Conservation (phyloP, 2,797 vertebrate species). For the Enteromius unitaeniatus region DNA sequence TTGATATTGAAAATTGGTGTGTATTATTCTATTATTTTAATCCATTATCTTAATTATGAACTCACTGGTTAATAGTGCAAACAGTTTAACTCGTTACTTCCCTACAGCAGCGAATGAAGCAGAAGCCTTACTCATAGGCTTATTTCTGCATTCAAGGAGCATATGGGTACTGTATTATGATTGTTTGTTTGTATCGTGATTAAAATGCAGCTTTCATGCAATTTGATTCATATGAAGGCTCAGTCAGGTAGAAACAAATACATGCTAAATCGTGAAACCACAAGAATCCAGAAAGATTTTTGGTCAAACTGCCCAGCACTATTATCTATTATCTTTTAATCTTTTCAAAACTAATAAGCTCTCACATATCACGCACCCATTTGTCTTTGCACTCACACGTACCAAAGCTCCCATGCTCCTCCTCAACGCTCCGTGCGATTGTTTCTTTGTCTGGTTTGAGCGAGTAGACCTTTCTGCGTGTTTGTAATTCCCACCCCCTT, state of each 20-base stretch:
- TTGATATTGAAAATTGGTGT: neutral
- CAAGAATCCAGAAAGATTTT: neutral
- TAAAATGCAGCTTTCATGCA: too few species aligned
- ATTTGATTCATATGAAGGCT: too few species aligned
- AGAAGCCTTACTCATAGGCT: too few species aligned
- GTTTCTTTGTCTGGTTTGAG: slow-evolving; percentile 1
- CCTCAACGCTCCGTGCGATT: neutral
- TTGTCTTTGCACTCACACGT: neutral
- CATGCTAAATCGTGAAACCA: neutral
- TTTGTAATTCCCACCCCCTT: slow-evolving; percentile 77
- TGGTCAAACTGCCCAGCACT: neutral
- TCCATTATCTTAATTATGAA: neutral
- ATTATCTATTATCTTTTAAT: neutral
- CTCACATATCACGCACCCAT: neutral
- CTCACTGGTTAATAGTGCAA: neutral
- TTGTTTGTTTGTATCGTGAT: too few species aligned
- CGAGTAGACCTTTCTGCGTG: slow-evolving; percentile 73
- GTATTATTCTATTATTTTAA: neutral
- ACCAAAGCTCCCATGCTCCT: neutral
- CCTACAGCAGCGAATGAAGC: too few species aligned
- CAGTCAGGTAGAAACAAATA: too few species aligned
- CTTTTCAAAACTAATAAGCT: neutral
- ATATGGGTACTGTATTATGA: too few species aligned
- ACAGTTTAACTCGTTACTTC: too few species aligned
- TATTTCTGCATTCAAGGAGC: too few species aligned